These are phyloP conservation scores for Microtus obscurus DNA, from an alignment of 2,797 vertebrate genomes.

Conservation along the genomic window DNA sequence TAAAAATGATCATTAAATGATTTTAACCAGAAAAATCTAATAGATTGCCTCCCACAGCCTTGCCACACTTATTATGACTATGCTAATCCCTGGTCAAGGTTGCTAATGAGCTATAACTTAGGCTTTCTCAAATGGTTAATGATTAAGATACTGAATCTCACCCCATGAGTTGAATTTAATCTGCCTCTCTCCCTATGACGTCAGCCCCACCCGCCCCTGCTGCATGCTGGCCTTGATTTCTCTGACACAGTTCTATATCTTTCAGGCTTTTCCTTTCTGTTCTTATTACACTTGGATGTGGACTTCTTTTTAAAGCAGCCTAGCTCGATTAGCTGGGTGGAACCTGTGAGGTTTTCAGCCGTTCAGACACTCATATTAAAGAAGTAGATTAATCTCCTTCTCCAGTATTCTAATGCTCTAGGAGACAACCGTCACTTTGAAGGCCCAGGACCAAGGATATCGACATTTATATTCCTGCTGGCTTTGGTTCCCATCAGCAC, in stretches of 20 bases:
- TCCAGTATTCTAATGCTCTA: not conserved
- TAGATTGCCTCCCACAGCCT: not conserved
- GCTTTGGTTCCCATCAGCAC: not conserved
- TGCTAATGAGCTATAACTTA: not conserved
- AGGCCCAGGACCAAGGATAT: not conserved
- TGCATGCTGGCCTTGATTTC: not conserved
- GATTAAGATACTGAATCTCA: not conserved
- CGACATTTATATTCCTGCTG: not conserved
- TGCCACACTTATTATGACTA: not conserved
- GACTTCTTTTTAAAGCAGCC: not conserved
- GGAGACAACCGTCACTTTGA: not conserved
- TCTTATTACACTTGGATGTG: not conserved
- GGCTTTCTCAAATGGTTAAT: not conserved
- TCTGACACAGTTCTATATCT: not conserved
- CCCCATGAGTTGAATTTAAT: not conserved
- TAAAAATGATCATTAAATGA: not conserved
- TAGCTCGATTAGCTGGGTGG: not conserved
- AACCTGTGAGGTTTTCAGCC: not conserved
- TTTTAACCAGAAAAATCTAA: slow-evolving; percentile 28
- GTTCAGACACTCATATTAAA: not conserved
- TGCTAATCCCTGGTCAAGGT: not conserved
- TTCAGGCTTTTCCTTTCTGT: not conserved
- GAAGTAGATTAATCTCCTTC: not conserved
- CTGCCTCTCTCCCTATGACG: not conserved
- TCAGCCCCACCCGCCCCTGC: not conserved